phyloP scores from a whole-genome alignment of 2,113 vertebrate genomes.

The Stegastes partitus region DNA sequence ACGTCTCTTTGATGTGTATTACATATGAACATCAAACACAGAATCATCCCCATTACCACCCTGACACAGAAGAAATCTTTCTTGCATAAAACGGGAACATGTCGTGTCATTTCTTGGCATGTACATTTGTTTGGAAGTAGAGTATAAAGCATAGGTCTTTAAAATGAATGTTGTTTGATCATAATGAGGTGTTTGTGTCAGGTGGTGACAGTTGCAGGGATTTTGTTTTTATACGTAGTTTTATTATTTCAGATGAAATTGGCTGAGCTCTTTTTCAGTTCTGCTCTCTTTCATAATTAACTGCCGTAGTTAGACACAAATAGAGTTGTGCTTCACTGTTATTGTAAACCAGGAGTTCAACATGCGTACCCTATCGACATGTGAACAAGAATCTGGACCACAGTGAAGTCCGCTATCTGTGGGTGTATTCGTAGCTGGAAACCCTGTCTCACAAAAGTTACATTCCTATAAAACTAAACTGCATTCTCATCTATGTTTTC shows the following conservation, averaged over 20 bases:
- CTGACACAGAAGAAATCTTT: slow-evolving; percentile 27
- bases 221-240: slow-evolving; percentile 31
- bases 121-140: slow-evolving; percentile 52
- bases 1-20: slow-evolving; percentile 42
- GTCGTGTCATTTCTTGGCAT: slow-evolving; percentile 46
- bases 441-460: background rate
- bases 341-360: background rate
- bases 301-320: background rate
- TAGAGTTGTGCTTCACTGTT: background rate
- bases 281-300: background rate
- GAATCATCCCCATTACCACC: slow-evolving; percentile 9
- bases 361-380: no score
- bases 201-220: slow-evolving; percentile 24
- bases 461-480: background rate
- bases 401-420: background rate
- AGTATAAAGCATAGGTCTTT: slow-evolving; percentile 46
- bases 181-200: slow-evolving; percentile 54
- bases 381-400: background rate
- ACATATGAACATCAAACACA: slow-evolving; percentile 44
- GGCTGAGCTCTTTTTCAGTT: background rate
- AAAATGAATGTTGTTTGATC: slow-evolving; percentile 54
- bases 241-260: slow-evolving; percentile 25
- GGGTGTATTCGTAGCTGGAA: no score
- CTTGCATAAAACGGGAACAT: slow-evolving; percentile 33
- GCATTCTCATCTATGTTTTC: no score